Conservation (phyloP, 1,140 invertebrate species). For the Hesperophylax magnus region DNA sequence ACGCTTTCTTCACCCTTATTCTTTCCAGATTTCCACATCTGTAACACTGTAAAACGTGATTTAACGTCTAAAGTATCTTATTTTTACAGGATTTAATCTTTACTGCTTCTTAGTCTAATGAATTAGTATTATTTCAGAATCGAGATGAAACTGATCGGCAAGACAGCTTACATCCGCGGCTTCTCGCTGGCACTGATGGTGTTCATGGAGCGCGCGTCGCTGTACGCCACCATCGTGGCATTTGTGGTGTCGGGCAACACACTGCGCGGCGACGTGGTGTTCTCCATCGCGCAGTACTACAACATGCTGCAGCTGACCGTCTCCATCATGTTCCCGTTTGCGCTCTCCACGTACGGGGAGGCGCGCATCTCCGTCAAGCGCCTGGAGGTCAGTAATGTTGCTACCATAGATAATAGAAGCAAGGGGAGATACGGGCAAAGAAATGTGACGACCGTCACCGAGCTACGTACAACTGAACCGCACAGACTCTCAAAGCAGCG, state of each 20-base stretch:
- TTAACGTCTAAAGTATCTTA: too few species aligned
- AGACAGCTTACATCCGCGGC: constrained; percentile 80
- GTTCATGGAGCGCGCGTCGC: constrained; percentile 79
- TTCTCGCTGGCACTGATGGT: constrained; percentile 77
- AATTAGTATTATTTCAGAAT: constrained; percentile 64
- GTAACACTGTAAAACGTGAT: too few species aligned
- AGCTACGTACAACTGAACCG: too few species aligned
- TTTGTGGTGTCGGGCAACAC: constrained; percentile 76
- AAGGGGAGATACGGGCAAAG: too few species aligned
- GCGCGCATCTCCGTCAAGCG: constrained; percentile 76
- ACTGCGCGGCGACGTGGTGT: constrained; percentile 79
- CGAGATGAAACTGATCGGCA: constrained; percentile 78
- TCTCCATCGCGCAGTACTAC: constrained; percentile 81
- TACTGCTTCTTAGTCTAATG: too few species aligned
- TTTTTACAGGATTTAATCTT: too few species aligned
- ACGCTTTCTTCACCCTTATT: too few species aligned
- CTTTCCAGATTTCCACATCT: too few species aligned
- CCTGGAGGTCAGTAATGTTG: constrained; percentile 68
- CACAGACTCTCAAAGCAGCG: too few species aligned
- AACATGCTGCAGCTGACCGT: constrained; percentile 81
- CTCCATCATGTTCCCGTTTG: constrained; percentile 81
- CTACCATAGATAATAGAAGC: neutral
- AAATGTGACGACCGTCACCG: too few species aligned
- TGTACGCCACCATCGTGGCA: constrained; percentile 79
- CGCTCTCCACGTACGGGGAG: constrained; percentile 73